A percentile compares a stretch with the other conserved stretches of the same genome.
Conservation (phyloP, 2,888 invertebrate species). For the Aporophyla lueneburgensis region DNA sequence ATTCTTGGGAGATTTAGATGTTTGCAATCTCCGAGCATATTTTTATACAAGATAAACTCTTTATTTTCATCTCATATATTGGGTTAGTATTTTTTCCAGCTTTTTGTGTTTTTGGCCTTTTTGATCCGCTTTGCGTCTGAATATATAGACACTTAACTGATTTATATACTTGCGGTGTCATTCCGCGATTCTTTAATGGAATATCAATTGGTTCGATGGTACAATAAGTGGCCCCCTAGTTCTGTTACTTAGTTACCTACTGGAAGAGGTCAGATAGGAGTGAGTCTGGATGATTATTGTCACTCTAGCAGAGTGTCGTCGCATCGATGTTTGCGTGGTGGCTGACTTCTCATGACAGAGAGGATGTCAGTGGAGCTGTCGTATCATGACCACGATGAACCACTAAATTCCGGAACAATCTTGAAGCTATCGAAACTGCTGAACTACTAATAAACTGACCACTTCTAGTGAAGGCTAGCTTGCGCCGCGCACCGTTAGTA, state of each 20-base stretch:
- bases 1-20: conserved; percentile 16
- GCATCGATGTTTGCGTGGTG: neutral
- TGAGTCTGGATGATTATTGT: neutral
- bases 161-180: neutral
- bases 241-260: neutral
- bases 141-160: neutral
- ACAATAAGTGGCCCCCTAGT: neutral
- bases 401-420: neutral
- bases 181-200: neutral
- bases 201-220: neutral
- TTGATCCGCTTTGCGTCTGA: conserved; percentile 16
- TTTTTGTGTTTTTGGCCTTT: neutral
- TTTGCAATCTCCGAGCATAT: conserved; percentile 27
- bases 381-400: neutral
- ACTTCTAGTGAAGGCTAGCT: neutral
- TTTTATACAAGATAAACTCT: conserved; percentile 23
- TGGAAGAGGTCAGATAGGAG: neutral
- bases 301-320: neutral
- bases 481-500: neutral
- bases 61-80: conserved; percentile 6
- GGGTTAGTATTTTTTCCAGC: neutral
- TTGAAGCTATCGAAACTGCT: neutral
- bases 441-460: neutral
- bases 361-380: neutral
- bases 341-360: neutral